Base-by-base conservation (phyloP, 2,888 invertebrate species). In the Diarsia mendica region DNA sequence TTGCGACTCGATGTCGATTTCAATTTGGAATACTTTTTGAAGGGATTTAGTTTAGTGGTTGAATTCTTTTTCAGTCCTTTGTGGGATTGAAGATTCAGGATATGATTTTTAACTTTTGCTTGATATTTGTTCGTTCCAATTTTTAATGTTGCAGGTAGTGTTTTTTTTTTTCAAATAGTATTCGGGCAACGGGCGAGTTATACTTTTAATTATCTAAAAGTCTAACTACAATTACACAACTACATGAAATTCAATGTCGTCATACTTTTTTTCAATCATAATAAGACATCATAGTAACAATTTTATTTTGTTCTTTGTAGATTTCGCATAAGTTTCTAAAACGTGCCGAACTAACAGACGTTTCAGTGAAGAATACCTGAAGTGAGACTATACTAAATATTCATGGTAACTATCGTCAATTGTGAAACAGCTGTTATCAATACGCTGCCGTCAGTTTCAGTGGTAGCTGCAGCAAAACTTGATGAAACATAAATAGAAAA, bases 1-100 rank as follows among this genome's bases (percentile, higher is more conserved):
- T 72, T 70, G 87, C 66, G 66, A 67, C 85, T 84, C 83, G 86
- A 80, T 77, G 80, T 78, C 70, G 76, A 80, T 81, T 84, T 83
- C 70, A 82, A 84, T 83, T 80, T 82, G 51, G 66, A 63, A 53
- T 15, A n/a, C 11, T 65, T 63, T 63, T 49, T 20, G 55, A 64
- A 55, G 23, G 0, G 28, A 33, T 46, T 5, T 5, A 2, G 2
- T 5, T 72, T 70, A 3, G 2, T 33, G 9, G 13, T 33, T 46
- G n/a, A 33, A 15, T 75, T 67, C 46, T 4, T 55, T 33, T n/a
- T 67, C 11, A 58, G 10, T 9, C 1, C 1, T 75, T 48, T 33
- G 28, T 28, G 15, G 8, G 15, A 8, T 23, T 51, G 0, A 20
- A 28, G 20, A 71, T 39, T 67, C 23, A 13, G 13, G n/a, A 44